A percentile compares a stretch with the other conserved stretches of the same genome.
Evolutionary conservation across 2,113 vertebrate genomes (phyloP).

Genomic region (Proteles cristata): DNA sequence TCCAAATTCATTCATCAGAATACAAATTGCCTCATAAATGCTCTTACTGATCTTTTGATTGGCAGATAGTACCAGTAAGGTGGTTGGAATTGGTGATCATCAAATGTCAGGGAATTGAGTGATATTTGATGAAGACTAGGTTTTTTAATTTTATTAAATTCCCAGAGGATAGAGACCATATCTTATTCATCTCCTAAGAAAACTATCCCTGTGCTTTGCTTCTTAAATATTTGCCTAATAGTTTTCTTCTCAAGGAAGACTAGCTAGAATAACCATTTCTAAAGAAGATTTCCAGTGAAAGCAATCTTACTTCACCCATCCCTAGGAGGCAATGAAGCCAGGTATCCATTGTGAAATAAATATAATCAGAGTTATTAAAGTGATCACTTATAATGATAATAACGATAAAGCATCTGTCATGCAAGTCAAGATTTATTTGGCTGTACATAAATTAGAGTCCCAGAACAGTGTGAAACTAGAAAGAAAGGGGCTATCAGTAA

Average conservation of each 20-base stretch:
- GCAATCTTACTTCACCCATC: not conserved
- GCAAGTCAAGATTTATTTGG: constrained; percentile 15
- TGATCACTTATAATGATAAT: not conserved
- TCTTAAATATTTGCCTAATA: constrained; percentile 40
- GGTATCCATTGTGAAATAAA: constrained; percentile 8
- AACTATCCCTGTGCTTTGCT: not conserved
- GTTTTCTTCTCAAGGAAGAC: not conserved
- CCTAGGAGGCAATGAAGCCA: not conserved
- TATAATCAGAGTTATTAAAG: constrained; percentile 30
- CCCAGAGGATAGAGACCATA: not conserved
- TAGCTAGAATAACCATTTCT: not conserved
- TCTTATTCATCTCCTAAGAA: constrained; percentile 27
- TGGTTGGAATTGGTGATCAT: constrained; percentile 62
- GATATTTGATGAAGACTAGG: constrained; percentile 65
- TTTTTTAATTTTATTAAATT: constrained; percentile 73
- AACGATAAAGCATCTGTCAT: constrained; percentile 25
- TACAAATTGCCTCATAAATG: constrained; percentile 81
- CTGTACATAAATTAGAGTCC: constrained; percentile 30
- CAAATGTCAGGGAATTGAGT: constrained; percentile 74
- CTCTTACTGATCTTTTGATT: constrained; percentile 74
- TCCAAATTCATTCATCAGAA: constrained; percentile 72
- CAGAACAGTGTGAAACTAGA: not conserved
- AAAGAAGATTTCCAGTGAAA: not conserved
- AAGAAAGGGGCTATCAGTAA: not conserved
- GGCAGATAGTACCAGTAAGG: constrained; percentile 72